A percentile compares a stretch with the other conserved stretches of the same genome.
These are phyloP conservation scores for Drosophila maculinotata DNA, from an alignment of 2,888 invertebrate genomes.

Conservation along the genomic window DNA sequence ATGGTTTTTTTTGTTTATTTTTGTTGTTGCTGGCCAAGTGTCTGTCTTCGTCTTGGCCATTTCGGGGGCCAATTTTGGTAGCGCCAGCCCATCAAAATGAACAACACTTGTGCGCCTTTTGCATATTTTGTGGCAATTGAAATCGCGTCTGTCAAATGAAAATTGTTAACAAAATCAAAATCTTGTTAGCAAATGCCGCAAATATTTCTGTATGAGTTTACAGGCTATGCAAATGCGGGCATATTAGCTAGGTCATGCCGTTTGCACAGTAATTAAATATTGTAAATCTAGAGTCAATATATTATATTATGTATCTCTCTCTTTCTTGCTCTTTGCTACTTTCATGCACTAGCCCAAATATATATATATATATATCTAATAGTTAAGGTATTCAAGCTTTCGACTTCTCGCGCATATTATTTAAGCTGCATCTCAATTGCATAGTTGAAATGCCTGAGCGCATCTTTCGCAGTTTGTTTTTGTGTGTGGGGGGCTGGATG, in stretches of 20 bases:
- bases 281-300: too few species aligned
- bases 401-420: neutral
- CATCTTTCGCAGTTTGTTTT: slow-evolving; percentile 52
- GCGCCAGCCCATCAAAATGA: slow-evolving; percentile 53
- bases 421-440: slow-evolving; percentile 30
- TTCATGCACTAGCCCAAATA: too few species aligned
- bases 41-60: slow-evolving; percentile 20
- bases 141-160: slow-evolving; percentile 61
- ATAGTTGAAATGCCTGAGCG: slow-evolving; percentile 64
- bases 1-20: slow-evolving; percentile 1
- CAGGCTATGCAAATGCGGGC: neutral
- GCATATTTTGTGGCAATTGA: slow-evolving; percentile 51
- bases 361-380: too few species aligned
- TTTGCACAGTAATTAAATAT: neutral
- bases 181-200: slow-evolving; percentile 63
- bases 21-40: slow-evolving; percentile 22
- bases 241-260: neutral
- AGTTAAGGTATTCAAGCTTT: slow-evolving; percentile 23
- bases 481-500: slow-evolving; percentile 48
- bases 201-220: slow-evolving; percentile 42
- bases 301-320: too few species aligned
- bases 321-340: too few species aligned
- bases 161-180: slow-evolving; percentile 66
- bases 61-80: slow-evolving; percentile 65
- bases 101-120: slow-evolving; percentile 42